Conservation (phyloP, 2,113 vertebrate species). For the Pluvianellus socialis region DNA sequence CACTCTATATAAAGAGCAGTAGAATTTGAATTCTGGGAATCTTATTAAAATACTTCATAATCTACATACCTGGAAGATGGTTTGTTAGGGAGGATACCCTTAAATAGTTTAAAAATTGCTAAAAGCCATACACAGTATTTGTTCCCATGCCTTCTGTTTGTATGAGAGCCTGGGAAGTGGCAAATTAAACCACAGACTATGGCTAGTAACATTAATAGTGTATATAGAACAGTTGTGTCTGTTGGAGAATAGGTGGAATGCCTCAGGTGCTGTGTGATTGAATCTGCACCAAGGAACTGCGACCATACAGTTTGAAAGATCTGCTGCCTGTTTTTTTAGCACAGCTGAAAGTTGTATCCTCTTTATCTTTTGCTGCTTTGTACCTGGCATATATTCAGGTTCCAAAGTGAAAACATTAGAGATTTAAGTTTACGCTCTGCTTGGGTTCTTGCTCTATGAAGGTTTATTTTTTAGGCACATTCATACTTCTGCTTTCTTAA, state of each 20-base stretch:
- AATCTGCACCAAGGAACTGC: neutral
- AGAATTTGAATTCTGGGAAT: neutral
- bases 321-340: neutral
- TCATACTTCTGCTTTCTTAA: neutral
- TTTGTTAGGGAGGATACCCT: neutral
- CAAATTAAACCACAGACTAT: neutral
- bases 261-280: rapidly evolving
- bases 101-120: neutral
- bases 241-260: neutral
- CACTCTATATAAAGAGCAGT: neutral
- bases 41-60: neutral
- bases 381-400: neutral
- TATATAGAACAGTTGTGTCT: neutral
- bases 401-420: neutral
- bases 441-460: neutral
- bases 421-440: neutral
- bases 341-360: neutral
- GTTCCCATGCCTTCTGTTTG: neutral
- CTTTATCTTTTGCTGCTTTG: neutral
- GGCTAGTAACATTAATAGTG: neutral
- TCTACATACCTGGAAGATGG: neutral
- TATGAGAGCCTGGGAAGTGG: neutral
- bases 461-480: neutral
- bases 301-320: neutral
- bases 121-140: neutral